These are phyloP conservation scores for Zaprionus obscuricornis DNA, from an alignment of 2,888 invertebrate genomes.

Conservation along the genomic window DNA sequence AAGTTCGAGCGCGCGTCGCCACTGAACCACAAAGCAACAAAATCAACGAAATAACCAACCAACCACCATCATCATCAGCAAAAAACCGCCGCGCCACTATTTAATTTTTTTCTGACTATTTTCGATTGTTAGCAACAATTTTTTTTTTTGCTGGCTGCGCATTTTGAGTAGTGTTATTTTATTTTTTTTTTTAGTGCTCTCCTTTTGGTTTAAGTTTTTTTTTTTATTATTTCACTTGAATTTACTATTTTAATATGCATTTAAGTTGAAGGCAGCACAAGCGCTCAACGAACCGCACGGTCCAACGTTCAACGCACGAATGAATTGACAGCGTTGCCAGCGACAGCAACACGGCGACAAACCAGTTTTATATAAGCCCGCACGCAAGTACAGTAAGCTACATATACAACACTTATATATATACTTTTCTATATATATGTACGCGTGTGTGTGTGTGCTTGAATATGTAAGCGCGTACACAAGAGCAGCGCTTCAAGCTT, in stretches of 20 bases:
- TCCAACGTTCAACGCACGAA: constrained; percentile 80
- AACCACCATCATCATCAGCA: constrained; percentile 55
- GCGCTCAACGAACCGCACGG: constrained; percentile 79
- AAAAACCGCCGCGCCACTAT: constrained; percentile 57
- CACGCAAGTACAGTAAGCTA: constrained; percentile 68
- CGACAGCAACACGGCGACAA: constrained; percentile 65
- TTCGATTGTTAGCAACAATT: constrained; percentile 74
- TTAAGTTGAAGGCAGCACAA: constrained; percentile 31
- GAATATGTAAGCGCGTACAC: constrained; percentile 26
- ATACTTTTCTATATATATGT: constrained; percentile 15
- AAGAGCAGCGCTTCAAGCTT: constrained; percentile 38
- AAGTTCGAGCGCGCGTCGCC: constrained; percentile 39
- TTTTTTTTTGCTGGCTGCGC: constrained; percentile 33
- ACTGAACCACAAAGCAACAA: constrained; percentile 61
- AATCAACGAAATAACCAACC: constrained; percentile 47
- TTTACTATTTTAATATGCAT: constrained; percentile 10
- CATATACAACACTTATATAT: constrained; percentile 17
- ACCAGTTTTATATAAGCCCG: constrained; percentile 66
- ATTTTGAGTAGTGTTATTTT: constrained; percentile 20
- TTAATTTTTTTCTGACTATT: constrained; percentile 54
- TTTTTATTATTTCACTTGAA: constrained; percentile 38
- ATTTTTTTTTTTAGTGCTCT: constrained; percentile 41
- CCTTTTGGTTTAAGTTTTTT: constrained; percentile 53
- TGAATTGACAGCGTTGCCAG: constrained; percentile 73
- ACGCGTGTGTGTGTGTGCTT: constrained; percentile 19